phyloP scores from a whole-genome alignment of 1,140 invertebrate genomes.

The Cheumatopsyche charites region DNA sequence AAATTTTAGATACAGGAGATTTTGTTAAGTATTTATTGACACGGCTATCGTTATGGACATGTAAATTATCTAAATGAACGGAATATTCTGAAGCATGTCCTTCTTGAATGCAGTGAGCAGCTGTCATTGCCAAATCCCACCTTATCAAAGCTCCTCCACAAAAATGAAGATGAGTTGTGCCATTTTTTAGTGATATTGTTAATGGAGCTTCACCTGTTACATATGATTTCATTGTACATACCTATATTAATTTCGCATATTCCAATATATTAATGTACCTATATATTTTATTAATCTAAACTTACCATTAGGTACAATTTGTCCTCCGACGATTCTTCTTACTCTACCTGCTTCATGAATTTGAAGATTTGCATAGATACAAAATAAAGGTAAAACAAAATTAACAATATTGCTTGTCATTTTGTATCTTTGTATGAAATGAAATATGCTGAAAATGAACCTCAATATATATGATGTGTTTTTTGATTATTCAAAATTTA shows the following conservation, averaged over 20 bases:
- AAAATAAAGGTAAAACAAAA: not conserved
- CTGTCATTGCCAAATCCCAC: slow-evolving; percentile 57
- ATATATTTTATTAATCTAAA: slow-evolving; percentile 2
- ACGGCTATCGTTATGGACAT: slow-evolving; percentile 8
- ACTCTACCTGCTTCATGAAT: slow-evolving; percentile 29
- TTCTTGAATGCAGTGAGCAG: slow-evolving; percentile 60
- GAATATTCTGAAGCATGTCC: slow-evolving; percentile 30
- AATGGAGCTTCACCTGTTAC: slow-evolving; percentile 37
- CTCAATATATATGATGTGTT: slow-evolving; percentile 9
- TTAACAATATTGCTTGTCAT: not conserved
- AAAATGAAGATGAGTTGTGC: slow-evolving; percentile 43
- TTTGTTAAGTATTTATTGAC: not conserved
- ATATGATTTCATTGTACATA: not conserved
- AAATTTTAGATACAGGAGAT: slow-evolving; percentile 33
- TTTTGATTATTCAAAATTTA: slow-evolving; percentile 1
- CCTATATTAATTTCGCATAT: not conserved
- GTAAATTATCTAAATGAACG: slow-evolving; percentile 36
- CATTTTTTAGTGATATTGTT: slow-evolving; percentile 37
- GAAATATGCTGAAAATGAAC: no score
- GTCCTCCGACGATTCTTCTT: slow-evolving; percentile 40
- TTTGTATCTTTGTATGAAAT: not conserved
- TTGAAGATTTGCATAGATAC: not conserved
- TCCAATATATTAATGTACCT: not conserved
- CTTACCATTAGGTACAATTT: slow-evolving; percentile 34
- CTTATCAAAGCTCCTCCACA: slow-evolving; percentile 63